Conservation (phyloP, 2,888 invertebrate species). For the Brachyptera risi region DNA sequence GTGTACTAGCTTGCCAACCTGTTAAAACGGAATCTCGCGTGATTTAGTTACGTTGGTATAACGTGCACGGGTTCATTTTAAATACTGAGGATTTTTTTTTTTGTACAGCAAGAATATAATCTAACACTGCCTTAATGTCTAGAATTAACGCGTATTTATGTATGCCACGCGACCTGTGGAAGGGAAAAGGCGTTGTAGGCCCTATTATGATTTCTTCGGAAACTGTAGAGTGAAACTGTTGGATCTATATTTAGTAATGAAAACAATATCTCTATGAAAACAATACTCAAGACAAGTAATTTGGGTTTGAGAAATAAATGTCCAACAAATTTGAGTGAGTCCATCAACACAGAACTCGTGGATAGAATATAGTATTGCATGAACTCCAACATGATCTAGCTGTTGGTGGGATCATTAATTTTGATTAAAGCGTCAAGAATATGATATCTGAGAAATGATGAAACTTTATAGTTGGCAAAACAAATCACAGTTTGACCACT, state of each 20-base stretch:
- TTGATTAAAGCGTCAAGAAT: too few species aligned
- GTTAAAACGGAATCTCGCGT: constrained; percentile 18
- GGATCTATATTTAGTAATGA: neutral
- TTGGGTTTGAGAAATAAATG: too few species aligned
- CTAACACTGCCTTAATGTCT: constrained; percentile 11
- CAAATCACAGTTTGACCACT: too few species aligned
- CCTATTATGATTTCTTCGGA: neutral
- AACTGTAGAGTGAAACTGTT: neutral
- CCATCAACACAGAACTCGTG: too few species aligned
- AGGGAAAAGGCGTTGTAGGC: neutral
- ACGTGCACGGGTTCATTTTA: constrained; percentile 17
- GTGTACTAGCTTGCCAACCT: constrained; percentile 13
- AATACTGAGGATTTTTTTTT: constrained; percentile 5
- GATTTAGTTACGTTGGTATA: neutral
- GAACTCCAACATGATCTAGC: too few species aligned
- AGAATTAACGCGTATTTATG: constrained; percentile 13
- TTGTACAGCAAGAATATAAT: constrained; percentile 10
- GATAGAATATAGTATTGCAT: too few species aligned
- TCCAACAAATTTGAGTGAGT: too few species aligned
- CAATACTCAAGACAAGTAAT: neutral
- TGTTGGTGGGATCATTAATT: too few species aligned
- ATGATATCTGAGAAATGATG: too few species aligned
- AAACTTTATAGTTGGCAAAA: too few species aligned
- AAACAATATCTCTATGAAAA: neutral
- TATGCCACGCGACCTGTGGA: constrained; percentile 4